Evolutionary conservation across 2,797 vertebrate genomes (phyloP).

Genomic region (Myotis pilosus): DNA sequence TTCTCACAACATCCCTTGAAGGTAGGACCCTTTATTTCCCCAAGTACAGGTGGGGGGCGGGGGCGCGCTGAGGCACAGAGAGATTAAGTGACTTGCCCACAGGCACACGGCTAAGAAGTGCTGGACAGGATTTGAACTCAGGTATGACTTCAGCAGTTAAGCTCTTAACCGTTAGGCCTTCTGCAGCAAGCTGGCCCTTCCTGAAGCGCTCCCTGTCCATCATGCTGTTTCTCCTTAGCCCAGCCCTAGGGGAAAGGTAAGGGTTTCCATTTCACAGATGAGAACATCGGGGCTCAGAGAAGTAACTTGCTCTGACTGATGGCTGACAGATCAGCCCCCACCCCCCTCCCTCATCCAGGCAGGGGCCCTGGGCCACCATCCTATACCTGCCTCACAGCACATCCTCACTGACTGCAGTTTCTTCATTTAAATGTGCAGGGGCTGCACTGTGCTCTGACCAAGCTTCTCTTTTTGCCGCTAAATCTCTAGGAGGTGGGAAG

Average conservation of each 20-base stretch:
- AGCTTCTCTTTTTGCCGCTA: background rate
- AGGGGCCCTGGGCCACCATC: background rate
- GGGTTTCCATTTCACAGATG: background rate
- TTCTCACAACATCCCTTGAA: background rate
- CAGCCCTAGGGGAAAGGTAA: background rate
- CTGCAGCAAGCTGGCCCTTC: background rate
- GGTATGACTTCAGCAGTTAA: rapidly evolving
- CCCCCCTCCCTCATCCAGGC: rapidly evolving
- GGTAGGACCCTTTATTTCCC: background rate
- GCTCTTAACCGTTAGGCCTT: background rate
- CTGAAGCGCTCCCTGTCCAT: background rate
- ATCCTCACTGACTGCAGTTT: background rate
- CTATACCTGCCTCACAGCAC: background rate
- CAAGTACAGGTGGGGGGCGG: background rate
- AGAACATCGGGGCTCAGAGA: background rate
- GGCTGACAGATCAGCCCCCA: background rate
- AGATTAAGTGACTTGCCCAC: background rate
- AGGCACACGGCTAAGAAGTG: rapidly evolving
- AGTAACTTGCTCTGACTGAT: background rate
- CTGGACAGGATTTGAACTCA: background rate
- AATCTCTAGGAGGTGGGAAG: background rate
- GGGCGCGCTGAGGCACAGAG: background rate
- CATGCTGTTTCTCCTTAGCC: background rate
- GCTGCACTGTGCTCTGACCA: background rate
- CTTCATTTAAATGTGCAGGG: background rate